A percentile compares a stretch with the other conserved stretches of the same genome.
phyloP scores from a whole-genome alignment of 2,113 vertebrate species.

The Vulpes vulpes region DNA sequence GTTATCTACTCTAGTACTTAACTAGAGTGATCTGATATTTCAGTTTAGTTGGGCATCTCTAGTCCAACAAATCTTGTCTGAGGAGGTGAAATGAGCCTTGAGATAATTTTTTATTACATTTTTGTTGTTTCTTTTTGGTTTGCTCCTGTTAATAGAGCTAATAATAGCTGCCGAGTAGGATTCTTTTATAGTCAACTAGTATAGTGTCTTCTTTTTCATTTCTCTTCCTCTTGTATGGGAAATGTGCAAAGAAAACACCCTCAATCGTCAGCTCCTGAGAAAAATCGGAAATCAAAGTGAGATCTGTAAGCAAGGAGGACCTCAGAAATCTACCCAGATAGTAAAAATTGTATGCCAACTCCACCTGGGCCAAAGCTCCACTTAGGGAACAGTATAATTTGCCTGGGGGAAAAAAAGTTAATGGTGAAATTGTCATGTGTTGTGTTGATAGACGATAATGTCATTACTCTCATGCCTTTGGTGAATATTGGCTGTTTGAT shows the following conservation, averaged over 20 bases:
- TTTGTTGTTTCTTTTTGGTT: not conserved
- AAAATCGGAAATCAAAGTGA: slow-evolving; percentile 2
- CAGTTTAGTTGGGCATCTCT: not conserved
- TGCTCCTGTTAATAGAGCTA: not conserved
- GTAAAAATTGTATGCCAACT: not conserved
- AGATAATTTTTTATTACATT: not conserved
- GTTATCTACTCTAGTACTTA: not conserved
- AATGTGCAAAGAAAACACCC: not conserved
- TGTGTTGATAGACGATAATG: not conserved
- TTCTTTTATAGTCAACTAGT: slow-evolving; percentile 11
- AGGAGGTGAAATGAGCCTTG: not conserved
- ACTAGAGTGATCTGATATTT: not conserved
- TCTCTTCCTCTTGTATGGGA: not conserved
- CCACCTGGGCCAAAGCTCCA: fast-evolving
- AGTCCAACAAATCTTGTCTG: not conserved
- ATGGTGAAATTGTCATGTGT: not conserved
- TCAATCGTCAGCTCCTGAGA: not conserved
- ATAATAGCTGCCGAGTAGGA: not conserved
- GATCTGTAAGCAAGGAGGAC: fast-evolving
- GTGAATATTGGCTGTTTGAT: not conserved
- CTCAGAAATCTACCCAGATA: not conserved
- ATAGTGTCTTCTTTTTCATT: not conserved
- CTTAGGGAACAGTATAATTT: not conserved
- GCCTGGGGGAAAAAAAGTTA: not conserved
- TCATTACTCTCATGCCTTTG: not conserved